These are phyloP conservation scores for Imbricaverruca yamaguchii DNA, from an alignment of 2,888 invertebrate species.

Conservation along the genomic window DNA sequence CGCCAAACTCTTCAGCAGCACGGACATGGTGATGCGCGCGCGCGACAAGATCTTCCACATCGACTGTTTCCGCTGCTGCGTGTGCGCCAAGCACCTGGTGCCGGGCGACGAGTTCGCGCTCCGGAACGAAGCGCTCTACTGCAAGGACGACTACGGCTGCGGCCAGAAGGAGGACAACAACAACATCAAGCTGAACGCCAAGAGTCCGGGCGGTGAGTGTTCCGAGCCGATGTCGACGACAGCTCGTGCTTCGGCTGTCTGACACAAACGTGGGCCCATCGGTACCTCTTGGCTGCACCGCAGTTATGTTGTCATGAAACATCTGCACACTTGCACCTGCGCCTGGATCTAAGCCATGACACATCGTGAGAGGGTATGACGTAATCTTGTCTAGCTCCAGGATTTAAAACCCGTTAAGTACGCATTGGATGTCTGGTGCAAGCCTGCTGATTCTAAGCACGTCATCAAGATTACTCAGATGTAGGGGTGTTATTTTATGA, in stretches of 20 bases:
- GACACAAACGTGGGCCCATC: too few species aligned
- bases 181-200: constrained; percentile 38
- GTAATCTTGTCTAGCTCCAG: too few species aligned
- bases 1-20: constrained; percentile 80
- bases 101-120: constrained; percentile 98
- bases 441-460: too few species aligned
- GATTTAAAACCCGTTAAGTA: too few species aligned
- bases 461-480: too few species aligned
- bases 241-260: neutral
- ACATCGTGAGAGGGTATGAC: too few species aligned
- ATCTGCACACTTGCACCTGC: too few species aligned
- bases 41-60: constrained; percentile 97
- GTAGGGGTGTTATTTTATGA: too few species aligned
- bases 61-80: constrained; percentile 94
- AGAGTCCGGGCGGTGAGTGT: constrained; percentile 31
- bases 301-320: too few species aligned
- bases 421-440: too few species aligned
- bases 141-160: constrained; percentile 40
- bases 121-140: constrained; percentile 85
- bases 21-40: constrained; percentile 98
- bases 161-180: constrained; percentile 50
- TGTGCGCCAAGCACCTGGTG: constrained; percentile 82
- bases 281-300: too few species aligned
- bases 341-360: too few species aligned
- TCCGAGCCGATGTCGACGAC: neutral